These are phyloP conservation scores for Theristus sp. DNA, from an alignment of 2,888 invertebrate genomes.

Conservation along the genomic window DNA sequence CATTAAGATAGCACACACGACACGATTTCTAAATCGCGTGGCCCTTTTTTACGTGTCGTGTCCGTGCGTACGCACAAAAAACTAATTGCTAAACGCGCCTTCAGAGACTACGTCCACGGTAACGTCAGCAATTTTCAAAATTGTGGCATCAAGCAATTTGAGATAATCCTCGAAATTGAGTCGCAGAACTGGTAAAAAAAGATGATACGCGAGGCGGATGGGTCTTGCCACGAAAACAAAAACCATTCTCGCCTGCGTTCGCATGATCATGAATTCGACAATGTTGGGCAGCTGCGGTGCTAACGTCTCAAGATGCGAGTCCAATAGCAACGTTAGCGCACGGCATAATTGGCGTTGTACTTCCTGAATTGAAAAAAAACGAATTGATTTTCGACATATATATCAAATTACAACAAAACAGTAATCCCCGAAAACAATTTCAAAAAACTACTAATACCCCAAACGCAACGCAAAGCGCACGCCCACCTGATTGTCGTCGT, in stretches of 20 bases:
- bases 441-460: no score
- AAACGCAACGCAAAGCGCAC: no score
- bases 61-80: no score
- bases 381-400: no score
- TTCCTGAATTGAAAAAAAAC: no score
- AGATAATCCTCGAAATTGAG: not conserved
- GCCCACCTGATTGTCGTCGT: conserved; percentile 64
- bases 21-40: no score
- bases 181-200: not conserved
- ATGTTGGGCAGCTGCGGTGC: conserved; percentile 87
- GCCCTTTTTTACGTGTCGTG: no score
- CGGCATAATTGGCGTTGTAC: conserved; percentile 95
- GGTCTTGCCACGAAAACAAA: not conserved
- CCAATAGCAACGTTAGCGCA: conserved; percentile 82
- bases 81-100: not conserved
- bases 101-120: not conserved
- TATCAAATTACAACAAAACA: no score
- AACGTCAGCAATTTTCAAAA: not conserved
- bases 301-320: conserved; percentile 79
- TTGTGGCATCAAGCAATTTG: not conserved
- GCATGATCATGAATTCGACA: conserved; percentile 88
- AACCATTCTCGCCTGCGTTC: conserved; percentile 41
- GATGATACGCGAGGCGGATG: not conserved
- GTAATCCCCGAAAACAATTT: no score
- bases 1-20: no score